Evolutionary conservation across 2,888 invertebrate species (phyloP), one percentile per base, ranked within the genome.

Genomic region (Hemithea aestivaria): DNA sequence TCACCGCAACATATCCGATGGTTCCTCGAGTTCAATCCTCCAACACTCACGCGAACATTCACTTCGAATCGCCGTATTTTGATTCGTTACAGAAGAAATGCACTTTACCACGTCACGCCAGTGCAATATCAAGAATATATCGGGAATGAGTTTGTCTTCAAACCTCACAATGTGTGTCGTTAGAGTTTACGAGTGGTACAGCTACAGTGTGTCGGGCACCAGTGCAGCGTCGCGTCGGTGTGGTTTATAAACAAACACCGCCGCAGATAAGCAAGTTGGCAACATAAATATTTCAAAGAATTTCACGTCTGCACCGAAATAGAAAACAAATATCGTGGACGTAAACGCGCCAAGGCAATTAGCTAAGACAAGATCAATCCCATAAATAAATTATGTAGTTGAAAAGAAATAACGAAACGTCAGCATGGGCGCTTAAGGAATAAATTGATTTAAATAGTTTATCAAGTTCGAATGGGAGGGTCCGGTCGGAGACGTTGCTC

Each of bases 21-120:
- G 53, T 51, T 49, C 35, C 57, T 50, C 48, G 56, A 50, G 43
- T 57, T 56, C 41, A 56, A 67, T 54, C 68, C 66, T 48, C 58
- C 66, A 62, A 83, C 78, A 66, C 74, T 75, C 69, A 85, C 82
- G 57, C 65, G 74, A 64, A 87, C 72, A 61, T 70, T 72, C 29
- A 84, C 65, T 67, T 79, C 73, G 35, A 72, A 63, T 41, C 73
- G 78, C 47, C 64, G 70, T 74, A 79, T 80, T 62, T 74, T 76
- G 70, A 53, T 53, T 41, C 49, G 54, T 42, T 45, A 45, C 45
- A 39, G n/a, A 26, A 25, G 20, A 35, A 30, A 32, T 31, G 21
- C 40, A 45, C 35, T 27, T 29, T 37, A 46, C 28, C 42, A 44
- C 41, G 35, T 35, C 35, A 39, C 35, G 22, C 26, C 7, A 16